These are phyloP conservation scores for Ochotona curzoniae DNA, from an alignment of 2,113 vertebrate species.

Conservation along the genomic window DNA sequence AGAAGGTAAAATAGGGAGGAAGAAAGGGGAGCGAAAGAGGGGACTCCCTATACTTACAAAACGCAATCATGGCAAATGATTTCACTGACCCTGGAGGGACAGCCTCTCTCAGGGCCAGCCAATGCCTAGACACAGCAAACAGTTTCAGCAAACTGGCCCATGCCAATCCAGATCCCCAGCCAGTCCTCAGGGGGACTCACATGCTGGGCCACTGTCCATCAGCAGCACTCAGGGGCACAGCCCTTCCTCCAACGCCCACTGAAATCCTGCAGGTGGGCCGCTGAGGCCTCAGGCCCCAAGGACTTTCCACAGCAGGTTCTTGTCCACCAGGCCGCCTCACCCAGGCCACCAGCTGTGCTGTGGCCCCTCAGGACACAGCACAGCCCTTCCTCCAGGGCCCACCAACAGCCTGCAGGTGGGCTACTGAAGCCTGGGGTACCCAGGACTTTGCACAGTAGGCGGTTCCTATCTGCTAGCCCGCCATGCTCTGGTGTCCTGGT, in stretches of 20 bases:
- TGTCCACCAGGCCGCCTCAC: too few species aligned
- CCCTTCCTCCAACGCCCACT: background rate
- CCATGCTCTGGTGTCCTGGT: too few species aligned
- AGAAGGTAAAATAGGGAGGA: too few species aligned
- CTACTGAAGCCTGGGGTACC: too few species aligned
- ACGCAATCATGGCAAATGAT: too few species aligned
- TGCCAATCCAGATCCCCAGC: background rate
- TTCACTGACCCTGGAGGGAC: background rate
- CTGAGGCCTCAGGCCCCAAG: accelerated
- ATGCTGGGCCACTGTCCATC: background rate
- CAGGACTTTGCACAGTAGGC: background rate
- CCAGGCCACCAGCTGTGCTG: too few species aligned
- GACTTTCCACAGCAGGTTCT: background rate
- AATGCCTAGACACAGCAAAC: background rate
- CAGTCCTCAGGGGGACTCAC: accelerated
- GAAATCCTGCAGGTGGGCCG: background rate
- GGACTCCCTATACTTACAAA: too few species aligned
- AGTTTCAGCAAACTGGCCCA: background rate
- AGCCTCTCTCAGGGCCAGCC: background rate
- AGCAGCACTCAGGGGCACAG: too few species aligned
- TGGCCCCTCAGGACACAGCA: too few species aligned
- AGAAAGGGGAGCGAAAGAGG: too few species aligned
- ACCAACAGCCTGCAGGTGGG: too few species aligned
- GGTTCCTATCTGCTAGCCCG: too few species aligned
- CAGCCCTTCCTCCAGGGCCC: background rate